A percentile compares a stretch with the other conserved stretches of the same genome.
phyloP scores from a whole-genome alignment of 1,140 invertebrate species.

The Lordiphosa stackelbergi region DNA sequence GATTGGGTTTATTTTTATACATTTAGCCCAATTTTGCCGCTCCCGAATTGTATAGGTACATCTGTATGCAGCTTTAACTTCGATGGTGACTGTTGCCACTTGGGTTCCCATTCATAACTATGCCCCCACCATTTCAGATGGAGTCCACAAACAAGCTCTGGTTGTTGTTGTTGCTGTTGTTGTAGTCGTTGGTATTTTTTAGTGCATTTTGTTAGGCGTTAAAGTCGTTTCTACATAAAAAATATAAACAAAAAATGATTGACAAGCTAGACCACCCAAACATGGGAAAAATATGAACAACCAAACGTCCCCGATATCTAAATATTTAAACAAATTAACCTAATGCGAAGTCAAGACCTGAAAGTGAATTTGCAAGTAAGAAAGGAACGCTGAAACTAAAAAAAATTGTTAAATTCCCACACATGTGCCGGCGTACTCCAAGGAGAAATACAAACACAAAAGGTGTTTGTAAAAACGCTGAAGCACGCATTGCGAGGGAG shows the following conservation, averaged over 20 bases:
- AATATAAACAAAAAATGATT: conserved; percentile 18
- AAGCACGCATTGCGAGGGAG: not conserved
- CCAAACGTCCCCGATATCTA: not conserved
- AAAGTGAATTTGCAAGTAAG: conserved; percentile 17
- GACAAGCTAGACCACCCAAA: not conserved
- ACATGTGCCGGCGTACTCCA: conserved; percentile 24
- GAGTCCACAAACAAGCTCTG: conserved; percentile 59
- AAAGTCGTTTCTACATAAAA: conserved; percentile 35
- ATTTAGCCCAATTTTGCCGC: too few relatives aligned
- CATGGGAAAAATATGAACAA: conserved; percentile 14
- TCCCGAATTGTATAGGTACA: too few relatives aligned
- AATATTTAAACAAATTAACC: conserved; percentile 12
- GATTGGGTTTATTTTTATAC: too few relatives aligned
- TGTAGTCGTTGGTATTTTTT: conserved; percentile 47
- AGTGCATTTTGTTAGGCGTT: conserved; percentile 25
- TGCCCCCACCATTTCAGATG: conserved; percentile 32
- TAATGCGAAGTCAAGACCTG: not conserved
- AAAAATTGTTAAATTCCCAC: conserved; percentile 8
- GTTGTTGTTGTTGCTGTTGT: conserved; percentile 44
- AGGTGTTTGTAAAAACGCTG: conserved; percentile 33
- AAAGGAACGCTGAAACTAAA: not conserved
- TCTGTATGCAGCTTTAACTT: too few relatives aligned
- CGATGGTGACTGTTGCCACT: conserved; percentile 15
- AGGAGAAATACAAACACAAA: conserved; percentile 29
- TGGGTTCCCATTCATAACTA: conserved; percentile 49